A percentile compares a stretch with the other conserved stretches of the same genome.
These are phyloP conservation scores for Coelopa pilipes DNA, from an alignment of 2,888 invertebrate genomes.

Conservation along the genomic window DNA sequence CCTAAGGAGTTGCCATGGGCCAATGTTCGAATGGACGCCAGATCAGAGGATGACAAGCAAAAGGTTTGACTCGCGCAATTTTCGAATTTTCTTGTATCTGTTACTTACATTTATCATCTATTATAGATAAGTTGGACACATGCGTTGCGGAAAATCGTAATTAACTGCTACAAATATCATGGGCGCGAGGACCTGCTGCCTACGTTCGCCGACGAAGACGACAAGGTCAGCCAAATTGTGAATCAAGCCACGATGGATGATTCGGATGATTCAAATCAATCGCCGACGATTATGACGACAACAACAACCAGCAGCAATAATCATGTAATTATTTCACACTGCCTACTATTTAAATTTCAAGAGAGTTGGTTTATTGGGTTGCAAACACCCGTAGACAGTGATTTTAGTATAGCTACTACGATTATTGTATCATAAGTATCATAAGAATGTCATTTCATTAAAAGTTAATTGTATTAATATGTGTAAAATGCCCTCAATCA, in stretches of 20 bases:
- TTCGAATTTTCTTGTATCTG: neutral
- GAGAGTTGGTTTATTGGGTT: too few species aligned
- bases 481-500: neutral
- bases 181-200: constrained; percentile 95
- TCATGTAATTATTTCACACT: constrained; percentile 44
- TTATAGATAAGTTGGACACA: constrained; percentile 98
- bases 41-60: constrained; percentile 96
- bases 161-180: constrained; percentile 98
- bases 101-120: neutral
- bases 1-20: constrained; percentile 98
- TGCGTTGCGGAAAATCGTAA: constrained; percentile 94
- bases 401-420: too few species aligned
- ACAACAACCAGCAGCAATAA: constrained; percentile 50
- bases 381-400: too few species aligned
- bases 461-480: too few species aligned
- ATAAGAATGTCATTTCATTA: neutral
- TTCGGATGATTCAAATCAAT: constrained; percentile 38
- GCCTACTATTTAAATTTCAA: too few species aligned
- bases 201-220: constrained; percentile 92
- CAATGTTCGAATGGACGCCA: constrained; percentile 96
- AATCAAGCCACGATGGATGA: constrained; percentile 45
- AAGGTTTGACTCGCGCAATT: constrained; percentile 72
- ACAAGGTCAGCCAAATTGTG: constrained; percentile 72
- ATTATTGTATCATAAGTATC: too few species aligned
- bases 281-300: constrained; percentile 53